Percentiles rank a stretch among this genome's conserved stretches.
These are phyloP conservation scores for Ataeniobius toweri DNA, from an alignment of 2,797 vertebrate genomes.

Conservation along the genomic window DNA sequence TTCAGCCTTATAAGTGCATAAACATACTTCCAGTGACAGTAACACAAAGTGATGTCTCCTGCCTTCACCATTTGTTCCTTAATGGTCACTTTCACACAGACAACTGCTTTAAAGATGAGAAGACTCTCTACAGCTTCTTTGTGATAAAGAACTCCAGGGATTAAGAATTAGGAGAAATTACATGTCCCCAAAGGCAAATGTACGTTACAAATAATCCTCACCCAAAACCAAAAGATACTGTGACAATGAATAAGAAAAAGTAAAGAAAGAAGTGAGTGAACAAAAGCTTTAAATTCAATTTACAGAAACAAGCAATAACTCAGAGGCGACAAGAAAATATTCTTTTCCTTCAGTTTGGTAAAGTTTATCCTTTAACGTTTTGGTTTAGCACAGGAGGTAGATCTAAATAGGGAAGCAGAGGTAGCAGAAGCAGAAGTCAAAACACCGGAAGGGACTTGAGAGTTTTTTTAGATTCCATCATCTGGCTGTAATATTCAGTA, in stretches of 20 bases:
- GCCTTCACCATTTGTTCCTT: constrained; percentile 22
- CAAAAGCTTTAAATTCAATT: neutral
- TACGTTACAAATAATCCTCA: constrained; percentile 13
- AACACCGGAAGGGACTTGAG: neutral
- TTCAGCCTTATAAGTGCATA: constrained; percentile 33
- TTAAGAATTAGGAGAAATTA: constrained; percentile 7
- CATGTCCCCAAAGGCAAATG: neutral
- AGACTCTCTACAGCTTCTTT: constrained; percentile 14
- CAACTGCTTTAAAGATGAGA: constrained; percentile 5
- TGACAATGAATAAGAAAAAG: neutral
- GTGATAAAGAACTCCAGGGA: constrained; percentile 15
- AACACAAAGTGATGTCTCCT: constrained; percentile 29
- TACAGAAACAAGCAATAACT: neutral
- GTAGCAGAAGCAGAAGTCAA: neutral
- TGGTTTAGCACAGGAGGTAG: neutral
- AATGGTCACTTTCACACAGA: constrained; percentile 2
- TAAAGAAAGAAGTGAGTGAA: neutral
- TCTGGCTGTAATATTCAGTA: neutral
- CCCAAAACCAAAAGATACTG: neutral
- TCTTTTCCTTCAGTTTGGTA: neutral
- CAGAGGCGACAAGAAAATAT: neutral
- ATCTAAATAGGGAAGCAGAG: neutral
- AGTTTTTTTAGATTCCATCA: neutral
- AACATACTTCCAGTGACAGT: constrained; percentile 39
- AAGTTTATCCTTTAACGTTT: neutral